Evolutionary conservation across 2,797 vertebrate genomes (phyloP).

Genomic region (Tapirus indicus): DNA sequence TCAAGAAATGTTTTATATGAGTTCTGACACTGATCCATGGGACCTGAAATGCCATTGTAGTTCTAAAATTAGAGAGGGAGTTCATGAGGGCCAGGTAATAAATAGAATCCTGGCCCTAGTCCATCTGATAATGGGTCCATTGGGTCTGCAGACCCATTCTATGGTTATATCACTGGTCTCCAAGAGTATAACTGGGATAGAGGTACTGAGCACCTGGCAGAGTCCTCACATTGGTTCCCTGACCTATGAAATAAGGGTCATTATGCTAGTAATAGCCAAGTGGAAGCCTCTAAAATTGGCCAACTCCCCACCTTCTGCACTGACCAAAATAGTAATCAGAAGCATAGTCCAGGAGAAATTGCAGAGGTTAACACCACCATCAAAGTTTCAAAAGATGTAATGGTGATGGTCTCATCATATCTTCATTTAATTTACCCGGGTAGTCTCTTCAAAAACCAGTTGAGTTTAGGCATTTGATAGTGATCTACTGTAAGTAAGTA

Average conservation of each 20-base stretch:
- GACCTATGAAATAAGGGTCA: not conserved
- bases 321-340: slow-evolving; percentile 26
- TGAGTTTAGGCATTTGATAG: not conserved
- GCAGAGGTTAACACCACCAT: not conserved
- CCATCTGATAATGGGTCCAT: not conserved
- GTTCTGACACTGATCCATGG: not conserved
- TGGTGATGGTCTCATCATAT: not conserved
- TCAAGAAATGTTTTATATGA: not conserved
- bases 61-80: not conserved
- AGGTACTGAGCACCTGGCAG: not conserved
- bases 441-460: not conserved
- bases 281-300: not conserved
- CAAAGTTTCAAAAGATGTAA: not conserved
- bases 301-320: not conserved
- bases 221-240: not conserved
- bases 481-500: not conserved
- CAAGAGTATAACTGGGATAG: not conserved
- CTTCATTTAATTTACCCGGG: slow-evolving; percentile 25
- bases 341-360: not conserved
- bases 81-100: not conserved
- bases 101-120: not conserved
- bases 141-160: not conserved
- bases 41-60: not conserved
- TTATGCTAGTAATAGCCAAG: not conserved
- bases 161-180: not conserved